Conservation (phyloP, 2,113 vertebrate genomes). For the Carassius carassius region DNA sequence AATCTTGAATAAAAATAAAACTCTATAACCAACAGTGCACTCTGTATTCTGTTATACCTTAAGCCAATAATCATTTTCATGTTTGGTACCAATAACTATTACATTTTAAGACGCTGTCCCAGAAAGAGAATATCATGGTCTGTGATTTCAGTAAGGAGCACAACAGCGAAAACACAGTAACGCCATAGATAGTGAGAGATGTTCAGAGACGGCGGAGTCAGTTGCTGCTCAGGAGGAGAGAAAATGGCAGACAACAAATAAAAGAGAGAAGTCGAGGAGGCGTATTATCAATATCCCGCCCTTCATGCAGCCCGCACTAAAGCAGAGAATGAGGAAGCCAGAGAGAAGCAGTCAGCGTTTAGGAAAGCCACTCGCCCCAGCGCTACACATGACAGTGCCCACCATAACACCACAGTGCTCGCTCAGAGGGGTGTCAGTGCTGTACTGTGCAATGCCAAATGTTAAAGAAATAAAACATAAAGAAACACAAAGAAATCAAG, state of each 20-base stretch:
- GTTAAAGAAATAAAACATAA: slow-evolving; percentile 52
- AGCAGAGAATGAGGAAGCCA: slow-evolving; percentile 54
- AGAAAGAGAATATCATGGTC: slow-evolving; percentile 63
- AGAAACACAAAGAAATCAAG: slow-evolving; percentile 34
- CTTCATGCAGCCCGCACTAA: slow-evolving; percentile 72
- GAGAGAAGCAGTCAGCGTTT: slow-evolving; percentile 58
- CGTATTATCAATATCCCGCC: slow-evolving; percentile 63
- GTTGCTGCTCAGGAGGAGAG: slow-evolving; percentile 49
- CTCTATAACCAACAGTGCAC: too few species aligned
- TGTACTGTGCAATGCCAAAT: slow-evolving; percentile 56
- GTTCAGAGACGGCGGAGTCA: slow-evolving; percentile 43
- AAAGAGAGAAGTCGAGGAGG: slow-evolving; percentile 48
- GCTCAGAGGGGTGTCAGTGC: slow-evolving; percentile 56
- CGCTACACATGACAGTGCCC: slow-evolving; percentile 70
- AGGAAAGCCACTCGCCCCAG: slow-evolving; percentile 54
- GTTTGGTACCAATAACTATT: not conserved
- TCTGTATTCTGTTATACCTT: too few species aligned
- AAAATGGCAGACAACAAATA: slow-evolving; percentile 55
- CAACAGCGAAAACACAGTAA: slow-evolving; percentile 59
- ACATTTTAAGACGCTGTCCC: not conserved
- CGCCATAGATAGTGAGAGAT: slow-evolving; percentile 53
- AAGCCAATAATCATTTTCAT: not conserved
- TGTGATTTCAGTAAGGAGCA: slow-evolving; percentile 64
- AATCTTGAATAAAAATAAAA: too few species aligned
- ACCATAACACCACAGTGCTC: slow-evolving; percentile 69